phyloP scores from a whole-genome alignment of 2,797 vertebrate genomes.

The Myotis planiceps region DNA sequence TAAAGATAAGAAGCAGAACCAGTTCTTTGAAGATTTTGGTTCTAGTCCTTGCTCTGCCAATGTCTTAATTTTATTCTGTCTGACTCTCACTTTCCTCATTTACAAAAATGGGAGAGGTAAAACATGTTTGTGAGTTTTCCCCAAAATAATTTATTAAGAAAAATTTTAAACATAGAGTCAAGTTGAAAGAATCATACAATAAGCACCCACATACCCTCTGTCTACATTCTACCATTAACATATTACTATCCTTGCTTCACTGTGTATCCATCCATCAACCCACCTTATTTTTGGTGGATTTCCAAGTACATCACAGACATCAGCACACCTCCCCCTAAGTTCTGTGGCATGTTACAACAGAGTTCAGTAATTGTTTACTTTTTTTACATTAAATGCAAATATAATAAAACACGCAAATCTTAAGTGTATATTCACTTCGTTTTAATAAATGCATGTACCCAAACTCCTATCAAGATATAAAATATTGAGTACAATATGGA shows the following conservation, averaged over 20 bases:
- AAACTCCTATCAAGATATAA: not conserved
- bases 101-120: not conserved
- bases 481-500: not conserved
- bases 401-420: not conserved
- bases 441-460: not conserved
- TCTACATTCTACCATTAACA: not conserved
- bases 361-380: not conserved
- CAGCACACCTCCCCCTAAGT: not conserved
- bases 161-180: not conserved
- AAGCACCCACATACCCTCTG: not conserved
- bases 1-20: not conserved
- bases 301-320: not conserved
- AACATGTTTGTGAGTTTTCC: not conserved
- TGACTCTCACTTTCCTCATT: not conserved
- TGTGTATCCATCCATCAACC: too few relatives aligned
- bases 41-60: not conserved
- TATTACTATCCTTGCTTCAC: not conserved
- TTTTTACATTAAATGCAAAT: constrained; percentile 16
- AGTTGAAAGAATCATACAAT: not conserved
- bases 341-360: not conserved
- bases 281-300: not conserved
- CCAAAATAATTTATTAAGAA: not conserved
- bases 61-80: not conserved
- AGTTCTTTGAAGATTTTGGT: not conserved
- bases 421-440: not conserved